Evolutionary conservation across 2,888 invertebrate species (phyloP).

Genomic region (Tinea semifulvella): DNA sequence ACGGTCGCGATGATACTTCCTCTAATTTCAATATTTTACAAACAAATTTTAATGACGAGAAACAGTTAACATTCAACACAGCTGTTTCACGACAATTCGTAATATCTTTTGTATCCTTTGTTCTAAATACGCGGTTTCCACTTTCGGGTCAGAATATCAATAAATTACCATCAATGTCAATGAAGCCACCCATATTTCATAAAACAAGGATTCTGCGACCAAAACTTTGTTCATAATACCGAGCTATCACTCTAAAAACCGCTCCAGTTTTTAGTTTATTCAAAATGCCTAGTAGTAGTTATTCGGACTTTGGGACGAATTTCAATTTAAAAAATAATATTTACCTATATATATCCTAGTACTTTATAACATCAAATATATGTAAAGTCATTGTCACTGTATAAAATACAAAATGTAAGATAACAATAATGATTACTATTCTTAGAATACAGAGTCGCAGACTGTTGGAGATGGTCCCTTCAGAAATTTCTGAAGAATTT

Average conservation of each 20-base stretch:
- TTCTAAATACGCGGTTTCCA: neutral
- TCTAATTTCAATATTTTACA: too few species aligned
- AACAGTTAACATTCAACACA: neutral
- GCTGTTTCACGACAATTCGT: neutral
- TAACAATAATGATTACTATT: too few species aligned
- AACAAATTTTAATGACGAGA: neutral
- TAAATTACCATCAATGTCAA: slow-evolving; percentile 53
- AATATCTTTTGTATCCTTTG: slow-evolving; percentile 5
- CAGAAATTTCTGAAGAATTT: too few species aligned
- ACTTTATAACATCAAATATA: too few species aligned
- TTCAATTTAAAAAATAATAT: slow-evolving; percentile 6
- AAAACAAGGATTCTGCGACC: slow-evolving; percentile 43
- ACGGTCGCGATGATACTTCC: too few species aligned
- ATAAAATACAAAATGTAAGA: too few species aligned
- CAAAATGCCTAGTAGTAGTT: neutral
- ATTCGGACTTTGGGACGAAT: slow-evolving; percentile 1
- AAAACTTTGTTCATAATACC: slow-evolving; percentile 30
- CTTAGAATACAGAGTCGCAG: too few species aligned
- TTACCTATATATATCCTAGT: too few species aligned
- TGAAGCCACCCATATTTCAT: slow-evolving; percentile 49
- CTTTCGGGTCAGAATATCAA: slow-evolving; percentile 23
- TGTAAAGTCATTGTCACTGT: too few species aligned
- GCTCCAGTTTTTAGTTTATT: slow-evolving; percentile 1
- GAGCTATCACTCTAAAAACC: slow-evolving; percentile 17
- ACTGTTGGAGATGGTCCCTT: too few species aligned